Base-by-base conservation (phyloP, 2,113 vertebrate genomes). In the Hypomesus transpacificus region DNA sequence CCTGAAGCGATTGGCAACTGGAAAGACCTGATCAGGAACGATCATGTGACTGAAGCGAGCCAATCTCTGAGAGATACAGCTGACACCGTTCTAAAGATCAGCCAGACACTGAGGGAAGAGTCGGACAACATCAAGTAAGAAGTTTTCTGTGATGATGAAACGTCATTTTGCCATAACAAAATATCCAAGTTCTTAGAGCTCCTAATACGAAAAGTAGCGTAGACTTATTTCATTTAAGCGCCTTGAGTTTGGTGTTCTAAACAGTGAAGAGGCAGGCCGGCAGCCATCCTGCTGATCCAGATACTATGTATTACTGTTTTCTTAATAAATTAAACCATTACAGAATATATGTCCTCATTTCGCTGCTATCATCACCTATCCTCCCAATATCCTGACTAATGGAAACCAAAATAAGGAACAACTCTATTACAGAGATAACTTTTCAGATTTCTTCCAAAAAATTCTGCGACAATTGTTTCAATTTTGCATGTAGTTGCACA, bases 251-350 rank as follows among this genome's bases (percentile, higher is more conserved):
- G 24, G 1, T 54, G 5, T 21, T 56, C 24, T 31, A 69, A 14
- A 17, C 3, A 28, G 17, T 17, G 28, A 77, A 46, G 57, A 74
- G 51, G 51, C 20, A 39, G 69, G 39, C 64, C 79, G 73, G 22
- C 24, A 66, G 54, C 64, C 82, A 77, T 71, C 71, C 63, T 62
- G 74, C 71, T 84, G 81, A 81, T 69, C 52, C 54, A 73, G 67
- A 65, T 83, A 71, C 77, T 86, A 76, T 76, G n/a, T n/a, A n/a
- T n/a, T n/a, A n/a, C 21, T 66, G 59, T 64, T 73, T 73, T 70
- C 59, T 70, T 50, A 46, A 18, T 59, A 21, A 61, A 80, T n/a
- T 66, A 46, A 51, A n/a, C n/a, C 24, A 46, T 34, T 13, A 46
- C 39, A 46, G 39, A 46, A 46, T 9, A 46, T 46, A 13, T 66